A percentile compares a stretch with the other conserved stretches of the same genome.
Evolutionary conservation across 2,797 vertebrate species (phyloP).

Genomic region (Nannoperca obscura): DNA sequence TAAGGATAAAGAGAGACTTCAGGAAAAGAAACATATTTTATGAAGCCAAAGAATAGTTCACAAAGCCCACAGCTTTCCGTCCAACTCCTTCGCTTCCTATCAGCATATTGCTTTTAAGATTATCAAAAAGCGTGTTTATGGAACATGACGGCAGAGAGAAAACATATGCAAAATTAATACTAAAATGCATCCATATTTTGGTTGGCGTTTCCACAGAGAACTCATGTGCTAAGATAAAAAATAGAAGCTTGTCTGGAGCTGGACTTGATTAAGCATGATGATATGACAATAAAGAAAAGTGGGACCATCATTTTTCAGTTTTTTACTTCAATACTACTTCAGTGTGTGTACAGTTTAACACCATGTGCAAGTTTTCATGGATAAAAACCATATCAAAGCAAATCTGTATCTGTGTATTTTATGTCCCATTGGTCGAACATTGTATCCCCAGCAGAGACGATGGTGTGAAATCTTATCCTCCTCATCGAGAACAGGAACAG

Average conservation of each 20-base stretch:
- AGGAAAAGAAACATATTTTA: conserved; percentile 28
- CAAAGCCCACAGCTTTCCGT: conserved; percentile 37
- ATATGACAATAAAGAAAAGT: conserved; percentile 58
- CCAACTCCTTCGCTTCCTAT: conserved; percentile 51
- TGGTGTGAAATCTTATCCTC: conserved; percentile 61
- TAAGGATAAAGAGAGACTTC: conserved; percentile 50
- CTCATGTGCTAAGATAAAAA: conserved; percentile 1
- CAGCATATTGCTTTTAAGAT: conserved; percentile 66
- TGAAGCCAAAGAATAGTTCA: conserved; percentile 46
- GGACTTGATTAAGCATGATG: conserved; percentile 55
- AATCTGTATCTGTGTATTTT: conserved; percentile 16
- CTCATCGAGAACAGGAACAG: conserved; percentile 42
- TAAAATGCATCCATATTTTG: conserved; percentile 49
- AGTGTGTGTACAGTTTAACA: conserved; percentile 1
- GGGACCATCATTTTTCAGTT: conserved; percentile 43
- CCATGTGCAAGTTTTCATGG: neutral
- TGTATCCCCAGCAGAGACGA: conserved; percentile 37
- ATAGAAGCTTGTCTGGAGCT: conserved; percentile 39
- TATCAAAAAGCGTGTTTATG: conserved; percentile 70
- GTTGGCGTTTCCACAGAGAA: conserved; percentile 30
- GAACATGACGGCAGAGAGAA: conserved; percentile 62
- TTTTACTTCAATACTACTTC: conserved; percentile 29
- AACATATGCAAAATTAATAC: conserved; percentile 62
- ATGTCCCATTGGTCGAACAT: conserved; percentile 34
- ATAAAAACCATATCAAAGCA: conserved; percentile 4